Evolutionary conservation across 2,888 invertebrate genomes (phyloP).

Genomic region (Cordylochernes scorpioides): DNA sequence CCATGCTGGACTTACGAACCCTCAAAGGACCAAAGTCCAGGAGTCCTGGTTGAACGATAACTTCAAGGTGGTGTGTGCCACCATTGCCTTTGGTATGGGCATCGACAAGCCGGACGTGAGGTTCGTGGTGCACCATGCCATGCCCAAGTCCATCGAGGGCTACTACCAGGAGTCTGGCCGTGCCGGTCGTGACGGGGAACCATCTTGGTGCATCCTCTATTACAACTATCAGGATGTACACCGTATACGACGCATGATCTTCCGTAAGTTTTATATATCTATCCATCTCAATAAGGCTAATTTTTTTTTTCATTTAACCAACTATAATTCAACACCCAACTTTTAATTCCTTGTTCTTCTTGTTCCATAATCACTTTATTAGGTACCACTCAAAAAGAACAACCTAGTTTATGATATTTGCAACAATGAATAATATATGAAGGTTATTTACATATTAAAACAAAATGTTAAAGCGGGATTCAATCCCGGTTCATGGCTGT

Average conservation of each 20-base stretch:
- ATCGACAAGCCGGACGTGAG: constrained; percentile 89
- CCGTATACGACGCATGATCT: constrained; percentile 39
- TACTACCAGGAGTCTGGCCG: constrained; percentile 94
- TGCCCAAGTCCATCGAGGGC: constrained; percentile 84
- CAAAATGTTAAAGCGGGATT: no score
- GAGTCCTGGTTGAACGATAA: constrained; percentile 58
- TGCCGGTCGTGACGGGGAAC: constrained; percentile 73
- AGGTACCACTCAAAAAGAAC: no score
- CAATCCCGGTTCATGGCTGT: no score
- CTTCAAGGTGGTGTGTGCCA: constrained; percentile 61
- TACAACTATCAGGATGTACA: constrained; percentile 52
- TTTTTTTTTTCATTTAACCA: constrained; percentile 18
- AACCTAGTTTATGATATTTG: no score
- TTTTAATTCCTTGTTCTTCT: not conserved
- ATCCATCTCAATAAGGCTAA: constrained; percentile 1
- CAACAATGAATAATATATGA: no score
- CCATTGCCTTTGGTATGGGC: constrained; percentile 96
- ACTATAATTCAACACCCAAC: not conserved
- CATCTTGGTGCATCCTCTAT: constrained; percentile 56
- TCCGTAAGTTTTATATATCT: constrained; percentile 26
- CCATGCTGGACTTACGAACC: constrained; percentile 62
- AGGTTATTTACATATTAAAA: no score
- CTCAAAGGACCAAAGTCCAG: constrained; percentile 41
- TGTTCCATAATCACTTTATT: no score
- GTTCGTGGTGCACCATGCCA: constrained; percentile 60